Evolutionary conservation across 2,797 vertebrate genomes (phyloP).

Genomic region (Columba guinea): DNA sequence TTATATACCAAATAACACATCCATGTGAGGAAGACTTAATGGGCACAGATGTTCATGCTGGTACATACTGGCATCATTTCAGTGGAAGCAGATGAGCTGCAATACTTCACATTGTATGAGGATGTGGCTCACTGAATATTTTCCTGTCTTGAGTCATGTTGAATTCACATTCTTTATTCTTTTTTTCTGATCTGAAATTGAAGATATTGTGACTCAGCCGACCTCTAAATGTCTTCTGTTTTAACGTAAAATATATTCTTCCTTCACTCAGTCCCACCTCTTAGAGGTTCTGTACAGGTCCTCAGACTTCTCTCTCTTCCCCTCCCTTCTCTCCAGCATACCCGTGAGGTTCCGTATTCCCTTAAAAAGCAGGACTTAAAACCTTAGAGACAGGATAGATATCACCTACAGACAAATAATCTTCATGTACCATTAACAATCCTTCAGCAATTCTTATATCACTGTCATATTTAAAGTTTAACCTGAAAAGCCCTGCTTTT

Average conservation of each 20-base stretch:
- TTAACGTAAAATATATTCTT: neutral
- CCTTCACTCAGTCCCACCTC: neutral
- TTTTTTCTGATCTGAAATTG: neutral
- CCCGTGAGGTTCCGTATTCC: neutral
- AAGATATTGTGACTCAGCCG: neutral
- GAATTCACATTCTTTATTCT: neutral
- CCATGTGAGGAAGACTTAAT: neutral
- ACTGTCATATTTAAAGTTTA: neutral
- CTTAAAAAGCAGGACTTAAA: neutral
- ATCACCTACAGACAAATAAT: neutral
- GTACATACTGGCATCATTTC: neutral
- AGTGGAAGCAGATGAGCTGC: neutral
- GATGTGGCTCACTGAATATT: neutral
- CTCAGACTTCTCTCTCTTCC: neutral
- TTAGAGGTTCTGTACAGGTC: neutral
- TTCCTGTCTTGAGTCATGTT: neutral
- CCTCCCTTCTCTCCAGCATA: neutral
- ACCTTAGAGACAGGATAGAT: neutral
- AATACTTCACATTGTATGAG: neutral
- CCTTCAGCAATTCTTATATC: neutral
- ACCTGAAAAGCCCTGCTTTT: neutral
- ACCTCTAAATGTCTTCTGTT: neutral
- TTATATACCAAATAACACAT: neutral
- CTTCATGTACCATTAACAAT: neutral
- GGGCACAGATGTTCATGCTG: neutral